phyloP scores from a whole-genome alignment of 1,140 invertebrate genomes.

The Pentalonia nigronervosa region DNA sequence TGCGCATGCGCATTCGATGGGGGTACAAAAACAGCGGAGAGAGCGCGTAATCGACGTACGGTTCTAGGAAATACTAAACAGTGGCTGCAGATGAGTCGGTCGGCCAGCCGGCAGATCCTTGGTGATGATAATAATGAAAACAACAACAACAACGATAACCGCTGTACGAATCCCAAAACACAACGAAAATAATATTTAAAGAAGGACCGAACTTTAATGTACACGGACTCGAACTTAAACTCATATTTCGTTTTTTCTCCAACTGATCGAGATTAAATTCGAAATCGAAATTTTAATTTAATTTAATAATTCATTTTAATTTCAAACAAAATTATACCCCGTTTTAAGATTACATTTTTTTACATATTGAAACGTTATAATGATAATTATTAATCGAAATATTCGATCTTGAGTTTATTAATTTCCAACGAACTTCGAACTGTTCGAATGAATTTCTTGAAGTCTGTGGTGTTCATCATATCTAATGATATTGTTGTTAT shows the following conservation, averaged over 20 bases:
- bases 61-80: not conserved
- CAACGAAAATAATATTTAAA: not conserved
- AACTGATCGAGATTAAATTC: not conserved
- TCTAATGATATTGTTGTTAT: not conserved
- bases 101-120: not conserved
- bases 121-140: not conserved
- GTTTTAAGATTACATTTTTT: not conserved
- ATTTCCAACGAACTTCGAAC: not conserved
- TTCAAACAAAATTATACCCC: not conserved
- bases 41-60: not conserved
- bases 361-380: too few relatives aligned
- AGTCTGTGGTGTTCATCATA: not conserved
- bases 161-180: not conserved
- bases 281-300: not conserved
- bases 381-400: not conserved
- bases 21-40: not conserved
- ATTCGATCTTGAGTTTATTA: too few relatives aligned
- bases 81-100: not conserved
- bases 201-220: not conserved
- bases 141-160: not conserved
- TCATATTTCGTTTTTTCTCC: not conserved
- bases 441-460: not conserved
- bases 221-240: too few relatives aligned
- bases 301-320: not conserved
- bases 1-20: too few relatives aligned